Evolutionary conservation across 2,888 invertebrate genomes (phyloP), one percentile per base, ranked within the genome.

Genomic region (Lycocerus yunnanus): DNA sequence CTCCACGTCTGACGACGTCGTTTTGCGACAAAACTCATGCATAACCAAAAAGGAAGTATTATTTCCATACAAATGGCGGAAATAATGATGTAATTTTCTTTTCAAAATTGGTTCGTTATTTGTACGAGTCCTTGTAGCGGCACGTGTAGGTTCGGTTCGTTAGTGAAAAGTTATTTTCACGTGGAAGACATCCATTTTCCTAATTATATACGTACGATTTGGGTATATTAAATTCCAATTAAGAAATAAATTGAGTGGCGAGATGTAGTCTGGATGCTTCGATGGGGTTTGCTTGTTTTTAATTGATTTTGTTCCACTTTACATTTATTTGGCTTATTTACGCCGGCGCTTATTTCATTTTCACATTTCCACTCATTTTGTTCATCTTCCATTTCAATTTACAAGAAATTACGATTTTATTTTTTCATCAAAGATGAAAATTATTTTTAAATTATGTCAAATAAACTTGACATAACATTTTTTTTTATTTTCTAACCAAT

Each of bases 181-280:
- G 65, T 61, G 70, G 66, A 74, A 74, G 74, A 74, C 70, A 63
- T 66, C 21, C 27, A 67, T 67, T 72, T 61, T 61, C 61, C 43
- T 20, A 63, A 27, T 68, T 58, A 58, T 60, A 6, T 61, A 60
- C 16, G n/a, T 20, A 15, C 24, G 68, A 43, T 68, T 68, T 68
- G 0, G 21, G 10, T 24, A 68, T 66, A 73, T 73, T 73, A 69
- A 66, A 73, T 69, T 73, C 69, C 66, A 70, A 73, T 73, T 69
- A 73, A 58, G 69, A 66, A 68, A 60, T 69, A 73, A 73, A 73
- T 73, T 73, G 67, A 66, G 66, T 73, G 43, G 61, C 68, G 13
- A 68, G 72, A 72, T 73, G 60, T 72, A 68, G 68, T 68, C 65
- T 72, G 68, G 60, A 68, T 16, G 27, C 13, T 66, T 21, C 21